phyloP scores from a whole-genome alignment of 2,888 invertebrate species.

The Limnephilus rhombicus region DNA sequence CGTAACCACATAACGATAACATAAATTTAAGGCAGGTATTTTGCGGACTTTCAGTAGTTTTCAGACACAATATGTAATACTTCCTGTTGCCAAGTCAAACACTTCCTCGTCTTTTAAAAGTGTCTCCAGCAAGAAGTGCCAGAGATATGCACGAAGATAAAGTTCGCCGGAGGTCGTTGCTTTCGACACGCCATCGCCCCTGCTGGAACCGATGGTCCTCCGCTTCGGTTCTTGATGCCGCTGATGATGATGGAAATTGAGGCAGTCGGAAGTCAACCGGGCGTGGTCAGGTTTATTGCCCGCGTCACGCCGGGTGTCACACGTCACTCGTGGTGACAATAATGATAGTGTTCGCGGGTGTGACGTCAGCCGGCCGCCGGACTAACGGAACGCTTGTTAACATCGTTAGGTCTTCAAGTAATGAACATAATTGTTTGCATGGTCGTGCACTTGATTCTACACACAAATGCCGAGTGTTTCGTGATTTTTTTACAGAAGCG shows the following conservation, averaged over 20 bases:
- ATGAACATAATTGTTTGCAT: background rate
- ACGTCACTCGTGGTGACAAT: conserved; percentile 27
- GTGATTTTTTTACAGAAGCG: background rate
- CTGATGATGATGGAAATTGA: conserved; percentile 1
- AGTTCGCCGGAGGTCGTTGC: background rate
- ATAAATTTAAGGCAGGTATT: too few relatives aligned
- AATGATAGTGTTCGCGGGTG: background rate
- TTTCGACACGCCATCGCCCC: background rate
- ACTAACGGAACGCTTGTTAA: background rate
- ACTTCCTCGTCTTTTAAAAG: background rate
- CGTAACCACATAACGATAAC: too few relatives aligned
- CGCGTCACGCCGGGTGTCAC: conserved; percentile 19
- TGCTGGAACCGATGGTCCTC: conserved; percentile 1
- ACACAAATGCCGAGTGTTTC: background rate
- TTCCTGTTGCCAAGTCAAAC: background rate
- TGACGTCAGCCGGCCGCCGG: background rate
- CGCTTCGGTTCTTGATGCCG: background rate
- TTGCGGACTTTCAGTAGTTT: too few relatives aligned
- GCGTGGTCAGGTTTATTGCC: conserved; percentile 40
- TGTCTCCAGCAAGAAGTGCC: background rate
- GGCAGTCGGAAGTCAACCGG: conserved; percentile 35
- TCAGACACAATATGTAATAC: too few relatives aligned
- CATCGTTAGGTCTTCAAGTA: background rate
- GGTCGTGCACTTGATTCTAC: background rate
- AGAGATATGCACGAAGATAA: background rate